Conservation (phyloP, 1,140 invertebrate genomes). For the Scylla paramamosain region DNA sequence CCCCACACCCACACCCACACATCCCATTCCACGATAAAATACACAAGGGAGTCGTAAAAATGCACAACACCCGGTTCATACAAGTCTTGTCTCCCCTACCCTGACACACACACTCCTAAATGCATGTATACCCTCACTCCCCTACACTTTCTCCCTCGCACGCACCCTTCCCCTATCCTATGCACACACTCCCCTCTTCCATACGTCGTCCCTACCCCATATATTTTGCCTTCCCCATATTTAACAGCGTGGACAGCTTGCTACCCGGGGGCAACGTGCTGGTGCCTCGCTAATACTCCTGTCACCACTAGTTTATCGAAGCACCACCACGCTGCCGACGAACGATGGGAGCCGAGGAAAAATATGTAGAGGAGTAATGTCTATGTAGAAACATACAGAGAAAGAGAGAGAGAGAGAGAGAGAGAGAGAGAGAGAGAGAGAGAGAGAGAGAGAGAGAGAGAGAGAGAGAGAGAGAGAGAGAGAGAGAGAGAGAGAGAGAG, state of each 20-base stretch:
- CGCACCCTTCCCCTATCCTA: neutral
- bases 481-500: too few relatives aligned
- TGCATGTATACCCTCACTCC: neutral
- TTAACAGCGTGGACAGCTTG: neutral
- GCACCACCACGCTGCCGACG: neutral
- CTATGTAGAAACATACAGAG: neutral
- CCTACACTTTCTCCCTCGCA: neutral
- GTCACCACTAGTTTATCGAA: neutral
- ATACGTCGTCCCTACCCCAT: neutral
- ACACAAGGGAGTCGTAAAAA: neutral
- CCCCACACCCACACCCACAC: neutral
- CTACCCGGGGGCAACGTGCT: neutral
- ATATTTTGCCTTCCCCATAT: neutral
- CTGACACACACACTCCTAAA: neutral
- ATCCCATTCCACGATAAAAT: neutral
- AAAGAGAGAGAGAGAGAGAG: neutral
- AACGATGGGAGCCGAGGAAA: neutral
- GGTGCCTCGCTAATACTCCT: neutral
- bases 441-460: neutral
- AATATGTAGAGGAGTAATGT: neutral
- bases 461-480: neutral
- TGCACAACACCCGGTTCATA: neutral
- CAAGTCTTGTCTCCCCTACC: neutral
- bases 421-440: neutral
- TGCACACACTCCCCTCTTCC: constrained; percentile 4